These are phyloP conservation scores for Paramisgurnus dabryanus DNA, from an alignment of 2,113 vertebrate genomes.

Conservation along the genomic window DNA sequence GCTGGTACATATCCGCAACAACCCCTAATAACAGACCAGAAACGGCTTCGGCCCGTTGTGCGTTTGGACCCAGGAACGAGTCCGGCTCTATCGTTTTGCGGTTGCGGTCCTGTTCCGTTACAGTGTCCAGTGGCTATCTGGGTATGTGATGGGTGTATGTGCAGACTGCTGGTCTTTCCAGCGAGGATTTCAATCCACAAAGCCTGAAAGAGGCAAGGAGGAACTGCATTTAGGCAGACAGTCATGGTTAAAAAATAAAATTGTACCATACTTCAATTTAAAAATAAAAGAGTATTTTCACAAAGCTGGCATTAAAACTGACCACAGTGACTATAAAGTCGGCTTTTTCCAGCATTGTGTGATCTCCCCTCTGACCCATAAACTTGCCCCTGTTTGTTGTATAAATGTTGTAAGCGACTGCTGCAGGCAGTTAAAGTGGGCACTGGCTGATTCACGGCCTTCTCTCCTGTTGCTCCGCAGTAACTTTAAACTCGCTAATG, in stretches of 20 bases:
- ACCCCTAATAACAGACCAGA: no score
- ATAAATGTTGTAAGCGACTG: conserved; percentile 12
- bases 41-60: no score
- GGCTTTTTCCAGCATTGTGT: background rate
- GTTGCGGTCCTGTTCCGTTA: no score
- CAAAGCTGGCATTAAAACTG: background rate
- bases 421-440: conserved; percentile 46
- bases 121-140: no score
- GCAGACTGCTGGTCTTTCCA: conserved; percentile 1
- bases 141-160: conserved; percentile 12
- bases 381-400: conserved; percentile 15
- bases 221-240: background rate
- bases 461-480: conserved; percentile 46
- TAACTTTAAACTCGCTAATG: conserved; percentile 54
- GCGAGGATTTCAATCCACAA: conserved; percentile 39
- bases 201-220: conserved; percentile 20
- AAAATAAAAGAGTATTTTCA: background rate
- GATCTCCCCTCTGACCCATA: conserved; percentile 25
- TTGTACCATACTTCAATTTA: background rate
- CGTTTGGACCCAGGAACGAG: no score
- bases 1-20: no score
- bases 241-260: no score
- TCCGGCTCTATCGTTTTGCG: no score
- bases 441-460: conserved; percentile 50
- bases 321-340: background rate